These are phyloP conservation scores for Diceros bicornis DNA, from an alignment of 2,797 vertebrate genomes.

Conservation along the genomic window DNA sequence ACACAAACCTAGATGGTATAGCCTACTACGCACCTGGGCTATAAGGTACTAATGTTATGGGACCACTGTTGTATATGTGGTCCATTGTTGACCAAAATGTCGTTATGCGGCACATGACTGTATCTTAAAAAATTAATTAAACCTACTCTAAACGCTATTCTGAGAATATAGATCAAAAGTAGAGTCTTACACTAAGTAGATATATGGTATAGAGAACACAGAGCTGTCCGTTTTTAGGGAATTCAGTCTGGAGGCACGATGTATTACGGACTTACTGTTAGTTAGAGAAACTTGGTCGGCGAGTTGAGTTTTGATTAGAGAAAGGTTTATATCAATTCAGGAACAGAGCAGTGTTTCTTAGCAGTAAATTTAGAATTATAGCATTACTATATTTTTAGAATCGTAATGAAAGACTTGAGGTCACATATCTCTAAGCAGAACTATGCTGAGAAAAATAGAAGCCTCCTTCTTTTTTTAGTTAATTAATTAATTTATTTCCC, in stretches of 20 bases:
- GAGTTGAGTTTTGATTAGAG: conserved; percentile 48
- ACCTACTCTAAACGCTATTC: not conserved
- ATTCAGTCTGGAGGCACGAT: not conserved
- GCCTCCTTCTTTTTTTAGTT: not conserved
- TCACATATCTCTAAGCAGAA: not conserved
- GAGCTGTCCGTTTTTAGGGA: conserved; percentile 25
- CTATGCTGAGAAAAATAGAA: conserved; percentile 29
- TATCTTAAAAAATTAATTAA: conserved; percentile 49
- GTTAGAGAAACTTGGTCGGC: conserved; percentile 47
- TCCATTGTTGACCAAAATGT: no score
- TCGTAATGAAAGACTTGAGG: conserved; percentile 34
- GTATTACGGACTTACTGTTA: not conserved
- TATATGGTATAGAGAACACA: not conserved
- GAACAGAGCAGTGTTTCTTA: conserved; percentile 55
- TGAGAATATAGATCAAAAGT: conserved; percentile 28
- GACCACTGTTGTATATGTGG: no score
- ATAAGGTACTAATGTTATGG: no score
- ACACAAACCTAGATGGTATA: no score
- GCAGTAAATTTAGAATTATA: not conserved
- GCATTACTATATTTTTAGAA: not conserved
- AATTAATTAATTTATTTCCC: no score
- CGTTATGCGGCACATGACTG: no score
- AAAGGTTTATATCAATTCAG: conserved; percentile 54
- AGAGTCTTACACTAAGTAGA: not conserved
- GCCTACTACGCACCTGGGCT: no score